Percentiles rank a stretch among this genome's conserved stretches.
Evolutionary conservation across 2,113 vertebrate genomes (phyloP).

Genomic region (Rhinopomastus cyanomelas): DNA sequence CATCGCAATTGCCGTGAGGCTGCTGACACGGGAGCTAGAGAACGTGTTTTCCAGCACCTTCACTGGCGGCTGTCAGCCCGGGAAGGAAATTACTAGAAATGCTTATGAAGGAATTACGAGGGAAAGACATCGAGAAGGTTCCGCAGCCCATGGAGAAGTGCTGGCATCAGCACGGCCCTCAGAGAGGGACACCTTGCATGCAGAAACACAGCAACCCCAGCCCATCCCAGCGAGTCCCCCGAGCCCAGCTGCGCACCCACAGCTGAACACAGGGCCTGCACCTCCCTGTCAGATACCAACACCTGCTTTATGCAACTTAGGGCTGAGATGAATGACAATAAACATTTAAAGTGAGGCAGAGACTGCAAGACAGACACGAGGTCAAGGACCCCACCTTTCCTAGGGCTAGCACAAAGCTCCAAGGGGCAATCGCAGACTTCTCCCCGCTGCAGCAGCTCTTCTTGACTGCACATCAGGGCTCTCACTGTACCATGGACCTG

Average conservation of each 20-base stretch:
- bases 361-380: slow-evolving; percentile 1
- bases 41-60: neutral
- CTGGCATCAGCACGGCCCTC: neutral
- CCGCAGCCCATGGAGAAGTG: neutral
- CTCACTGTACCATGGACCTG: fast-evolving
- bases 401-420: fast-evolving
- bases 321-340: neutral
- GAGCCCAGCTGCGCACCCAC: neutral
- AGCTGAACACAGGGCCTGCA: neutral
- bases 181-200: neutral
- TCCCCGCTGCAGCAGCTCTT: neutral
- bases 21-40: neutral
- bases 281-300: neutral
- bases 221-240: neutral
- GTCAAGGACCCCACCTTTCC: neutral
- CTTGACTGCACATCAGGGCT: neutral
- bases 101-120: neutral
- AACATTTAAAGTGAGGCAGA: slow-evolving; percentile 3
- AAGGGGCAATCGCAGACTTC: fast-evolving
- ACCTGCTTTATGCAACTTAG: neutral
- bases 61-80: neutral
- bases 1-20: neutral
- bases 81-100: neutral
- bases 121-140: neutral
- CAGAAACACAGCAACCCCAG: neutral